Evolutionary conservation across 2,113 vertebrate genomes (phyloP), one percentile per base, ranked within the genome.

Genomic region (Tragelaphus scriptus): DNA sequence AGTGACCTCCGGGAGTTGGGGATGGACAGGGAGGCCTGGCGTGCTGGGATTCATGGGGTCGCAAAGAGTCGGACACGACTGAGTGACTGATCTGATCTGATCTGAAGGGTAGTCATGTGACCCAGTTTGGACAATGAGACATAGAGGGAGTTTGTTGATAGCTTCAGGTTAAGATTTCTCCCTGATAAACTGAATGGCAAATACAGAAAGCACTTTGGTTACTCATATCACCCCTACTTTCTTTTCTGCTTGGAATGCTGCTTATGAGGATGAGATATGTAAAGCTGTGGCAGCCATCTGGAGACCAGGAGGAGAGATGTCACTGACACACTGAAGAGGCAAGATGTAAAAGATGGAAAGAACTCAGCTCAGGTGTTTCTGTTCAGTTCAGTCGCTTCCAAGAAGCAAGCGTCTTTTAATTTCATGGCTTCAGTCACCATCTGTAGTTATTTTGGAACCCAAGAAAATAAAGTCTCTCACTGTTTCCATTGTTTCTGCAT

Each of bases 231-330:
- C 56, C 15, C 5, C 5, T 80, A 91, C 23, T 93, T 94, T 26
- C 26, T 91, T 97, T 96, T 86, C 51, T 88, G 17, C 36, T 97
- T 75, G 21, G 56, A n/a, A 94, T 85, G 58, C 47, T 88, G 14
- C 30, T 90, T 91, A 94, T 85, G 87, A 85, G 28, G 23, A 85
- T 91, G 56, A 95, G 47, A 47, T 81, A 85, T 94, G 88, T 93
- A 82, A 32, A 95, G 49, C 30, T 94, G 63, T 63, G 55, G 30
- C 75, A 94, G 61, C 44, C 84, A 75, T 79, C 44, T 92, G 85
- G 90, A 92, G 12, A 88, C 13, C 71, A 92, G 68, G 36, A 94
- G 65, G 63, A 53, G 6, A 59, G 53, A 80, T n/a, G 65, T 28
- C 71, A 91, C 7, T 47, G 88, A 79, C 30, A 94, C 59, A 58